A percentile compares a stretch with the other conserved stretches of the same genome.
These are phyloP conservation scores for Leistus spinibarbis DNA, from an alignment of 2,888 invertebrate species.

Conservation along the genomic window DNA sequence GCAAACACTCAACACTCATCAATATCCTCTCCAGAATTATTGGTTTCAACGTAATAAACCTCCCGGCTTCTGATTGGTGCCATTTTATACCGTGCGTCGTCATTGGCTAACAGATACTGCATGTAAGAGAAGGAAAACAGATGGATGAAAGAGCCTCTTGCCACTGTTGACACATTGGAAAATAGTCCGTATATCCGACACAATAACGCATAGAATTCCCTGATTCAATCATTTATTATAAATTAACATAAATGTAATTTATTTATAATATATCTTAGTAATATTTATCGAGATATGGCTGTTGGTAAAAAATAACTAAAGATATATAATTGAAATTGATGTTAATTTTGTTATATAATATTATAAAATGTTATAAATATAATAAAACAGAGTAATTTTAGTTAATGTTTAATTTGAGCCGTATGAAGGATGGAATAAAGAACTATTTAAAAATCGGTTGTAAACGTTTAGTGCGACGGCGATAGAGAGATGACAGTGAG, in stretches of 20 bases:
- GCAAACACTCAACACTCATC: conserved; percentile 34
- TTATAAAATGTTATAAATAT: too few relatives aligned
- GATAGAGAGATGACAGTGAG: not conserved
- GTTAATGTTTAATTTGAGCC: not conserved
- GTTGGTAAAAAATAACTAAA: too few relatives aligned
- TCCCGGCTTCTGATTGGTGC: conserved; percentile 12
- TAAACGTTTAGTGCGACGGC: conserved; percentile 7
- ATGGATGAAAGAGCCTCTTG: conserved; percentile 24
- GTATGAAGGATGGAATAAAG: not conserved
- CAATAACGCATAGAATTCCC: not conserved
- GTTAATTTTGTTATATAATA: too few relatives aligned
- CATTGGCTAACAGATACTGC: conserved; percentile 26
- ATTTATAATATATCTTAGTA: not conserved
- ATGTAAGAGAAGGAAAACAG: conserved; percentile 13
- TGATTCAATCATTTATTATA: not conserved
- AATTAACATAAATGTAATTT: not conserved
- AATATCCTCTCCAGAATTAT: conserved; percentile 39
- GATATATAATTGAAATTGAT: too few relatives aligned
- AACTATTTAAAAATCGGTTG: conserved; percentile 5
- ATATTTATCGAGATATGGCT: not conserved
- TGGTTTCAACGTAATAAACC: conserved; percentile 39
- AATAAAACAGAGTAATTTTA: not conserved
- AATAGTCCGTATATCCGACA: not conserved
- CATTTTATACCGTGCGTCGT: conserved; percentile 5
- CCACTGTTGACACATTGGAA: not conserved